Evolutionary conservation across 2,888 invertebrate species (phyloP), one percentile per base, ranked within the genome.

Genomic region (Notocelia uddmanniana): DNA sequence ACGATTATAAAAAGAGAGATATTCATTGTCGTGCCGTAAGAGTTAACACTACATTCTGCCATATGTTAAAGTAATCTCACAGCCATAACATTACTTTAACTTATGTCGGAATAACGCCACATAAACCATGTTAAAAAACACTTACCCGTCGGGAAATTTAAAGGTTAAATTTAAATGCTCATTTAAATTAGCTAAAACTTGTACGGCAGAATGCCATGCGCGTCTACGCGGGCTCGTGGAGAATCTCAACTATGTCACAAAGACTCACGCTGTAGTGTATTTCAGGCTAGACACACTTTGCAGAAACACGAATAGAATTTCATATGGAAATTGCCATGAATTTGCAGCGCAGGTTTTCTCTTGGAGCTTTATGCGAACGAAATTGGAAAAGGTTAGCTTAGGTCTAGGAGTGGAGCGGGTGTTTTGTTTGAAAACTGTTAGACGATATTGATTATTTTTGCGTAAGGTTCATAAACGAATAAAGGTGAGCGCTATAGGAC

Each of bases 171-270:
- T 18, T 1, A 58, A 34, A 57, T 9, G 57, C 31, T 57, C 64
- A 54, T 64, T 64, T 37, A 54, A 54, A 64, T 64, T 64, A 64
- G n/a, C 64, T 54, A 64, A 52, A 64, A 64, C 64, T 64, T 64
- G 50, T 52, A 54, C 21, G n/a, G 1, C 37, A 34, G 31, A 1
- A 54, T 54, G 23, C 34, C 50, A 3, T 19, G 48, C 52, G 52
- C 21, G 55, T 55, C 26, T 52, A 34, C 1, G 52, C 21, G 63
- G 52, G 63, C 31, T 34, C 52, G 48, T 52, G 6, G 3, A n/a
- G 64, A 37, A 54, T 54, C 37, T 37, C 21, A 37, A 54, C 52
- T 54, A 64, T 64, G 34, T 64, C 64, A 64, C 64, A 64, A 64
- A 64, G 64, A 52, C 34, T n/a, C 15, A 23, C 37, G 5, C 8